phyloP scores from a whole-genome alignment of 2,113 vertebrate species.

The Riparia riparia region DNA sequence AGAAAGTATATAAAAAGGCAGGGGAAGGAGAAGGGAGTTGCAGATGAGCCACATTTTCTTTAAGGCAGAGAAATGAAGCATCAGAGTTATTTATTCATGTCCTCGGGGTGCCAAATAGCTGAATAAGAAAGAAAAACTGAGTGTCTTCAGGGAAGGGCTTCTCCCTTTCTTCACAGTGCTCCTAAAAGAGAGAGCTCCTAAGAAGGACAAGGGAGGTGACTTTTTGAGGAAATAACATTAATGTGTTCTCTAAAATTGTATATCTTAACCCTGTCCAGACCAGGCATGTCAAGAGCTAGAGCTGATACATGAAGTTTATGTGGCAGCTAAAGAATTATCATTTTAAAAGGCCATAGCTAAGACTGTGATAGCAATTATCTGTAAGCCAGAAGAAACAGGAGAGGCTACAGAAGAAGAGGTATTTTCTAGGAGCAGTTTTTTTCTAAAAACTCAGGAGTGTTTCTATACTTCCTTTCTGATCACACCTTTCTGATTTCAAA shows the following conservation, averaged over 20 bases:
- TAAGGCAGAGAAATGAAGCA: background rate
- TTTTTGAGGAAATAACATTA: background rate
- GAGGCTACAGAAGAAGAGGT: background rate
- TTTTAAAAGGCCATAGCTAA: background rate
- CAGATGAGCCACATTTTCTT: background rate
- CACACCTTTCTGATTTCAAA: background rate
- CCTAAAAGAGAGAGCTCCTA: background rate
- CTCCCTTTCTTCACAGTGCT: background rate
- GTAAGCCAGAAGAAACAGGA: background rate
- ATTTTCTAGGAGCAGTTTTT: background rate
- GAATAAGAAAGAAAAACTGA: background rate
- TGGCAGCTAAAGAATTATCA: background rate
- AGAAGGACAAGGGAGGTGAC: background rate
- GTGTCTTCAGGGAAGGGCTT: background rate
- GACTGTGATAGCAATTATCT: background rate
- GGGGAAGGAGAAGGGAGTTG: background rate
- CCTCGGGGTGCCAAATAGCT: background rate
- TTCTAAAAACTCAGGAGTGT: background rate
- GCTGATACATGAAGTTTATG: background rate
- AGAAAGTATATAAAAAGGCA: background rate
- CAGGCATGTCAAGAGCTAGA: background rate
- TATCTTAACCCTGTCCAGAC: background rate
- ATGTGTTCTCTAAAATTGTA: background rate
- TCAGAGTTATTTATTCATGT: background rate
- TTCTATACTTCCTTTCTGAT: background rate